Evolutionary conservation across 1,140 invertebrate genomes (phyloP), one percentile per base, ranked within the genome.

Genomic region (Brachionus plicatilis): DNA sequence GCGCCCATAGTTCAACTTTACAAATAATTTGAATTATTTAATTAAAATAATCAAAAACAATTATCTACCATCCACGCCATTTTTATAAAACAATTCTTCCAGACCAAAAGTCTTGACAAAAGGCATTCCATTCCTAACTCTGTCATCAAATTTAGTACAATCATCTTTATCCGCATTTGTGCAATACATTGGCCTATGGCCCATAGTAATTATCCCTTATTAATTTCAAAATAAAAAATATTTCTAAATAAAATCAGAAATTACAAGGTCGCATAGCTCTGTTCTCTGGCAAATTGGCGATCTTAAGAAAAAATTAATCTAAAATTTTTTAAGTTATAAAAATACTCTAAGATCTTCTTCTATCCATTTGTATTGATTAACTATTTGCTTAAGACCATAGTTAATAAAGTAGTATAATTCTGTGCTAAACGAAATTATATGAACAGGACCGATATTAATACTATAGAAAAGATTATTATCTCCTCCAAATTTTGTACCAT

Each of bases 131-230:
- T 8, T 37, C n/a, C 83, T 45, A 3, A 72, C 53, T 66, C 68
- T 6, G 56, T 68, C 60, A 87, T 94, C 91, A 85, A 94, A 92
- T 85, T 93, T 92, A 1, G 93, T 93, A 87, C 96, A 98, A 89
- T 98, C 96, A 87, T 95, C 94, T 4, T 90, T 88, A 88, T 97
- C 93, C 86, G 91, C 90, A 88, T 96, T 95, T 85, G 95, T 96
- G 89, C 96, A 98, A 88, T 98, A 99, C 96, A 99, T 97, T 1
- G 97, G 96, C 20, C 96, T 91, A 89, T 99, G 96, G n/a, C 95
- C 96, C 89, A 93, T 95, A 6, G 94, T 93, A 47, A 99, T 92
- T 84, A 99, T 95, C 97, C 97, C 79, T 82, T 17, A 12, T 0
- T 45, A 3, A n/a, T 14, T 4, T 1, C 9, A 50, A 50, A 37